phyloP scores from a whole-genome alignment of 2,797 vertebrate species.

The Phataginus tetradactyla region DNA sequence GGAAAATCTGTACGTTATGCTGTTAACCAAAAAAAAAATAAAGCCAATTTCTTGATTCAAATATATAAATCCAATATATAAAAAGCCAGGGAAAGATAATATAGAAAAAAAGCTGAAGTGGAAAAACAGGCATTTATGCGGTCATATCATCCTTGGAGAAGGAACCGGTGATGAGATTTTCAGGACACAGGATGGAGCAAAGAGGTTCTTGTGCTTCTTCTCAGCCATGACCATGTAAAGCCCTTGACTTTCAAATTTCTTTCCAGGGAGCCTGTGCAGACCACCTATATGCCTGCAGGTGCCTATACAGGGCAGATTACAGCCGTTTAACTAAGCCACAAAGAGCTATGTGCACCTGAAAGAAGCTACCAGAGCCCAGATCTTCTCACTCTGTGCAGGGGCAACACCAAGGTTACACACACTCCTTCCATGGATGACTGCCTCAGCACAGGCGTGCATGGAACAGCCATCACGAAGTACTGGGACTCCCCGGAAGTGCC shows the following conservation, averaged over 20 bases:
- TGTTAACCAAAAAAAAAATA: neutral
- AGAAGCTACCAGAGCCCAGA: neutral
- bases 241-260: neutral
- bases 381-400: neutral
- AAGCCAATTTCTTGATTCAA: conserved; percentile 19
- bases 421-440: neutral
- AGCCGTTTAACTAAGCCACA: neutral
- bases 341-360: neutral
- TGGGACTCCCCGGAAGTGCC: too few species aligned
- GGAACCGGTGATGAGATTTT: neutral
- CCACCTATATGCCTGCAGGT: neutral
- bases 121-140: neutral
- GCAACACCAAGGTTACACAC: too few species aligned
- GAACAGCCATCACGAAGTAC: neutral
- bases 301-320: neutral
- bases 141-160: neutral
- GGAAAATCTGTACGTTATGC: neutral
- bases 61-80: neutral
- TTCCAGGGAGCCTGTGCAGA: neutral
- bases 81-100: neutral
- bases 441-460: neutral
- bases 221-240: neutral
- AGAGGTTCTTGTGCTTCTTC: neutral
- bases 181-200: neutral
- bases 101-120: neutral